Percentiles rank a stretch among this genome's conserved stretches.
phyloP scores from a whole-genome alignment of 2,113 vertebrate genomes.

The Thunnus thynnus region DNA sequence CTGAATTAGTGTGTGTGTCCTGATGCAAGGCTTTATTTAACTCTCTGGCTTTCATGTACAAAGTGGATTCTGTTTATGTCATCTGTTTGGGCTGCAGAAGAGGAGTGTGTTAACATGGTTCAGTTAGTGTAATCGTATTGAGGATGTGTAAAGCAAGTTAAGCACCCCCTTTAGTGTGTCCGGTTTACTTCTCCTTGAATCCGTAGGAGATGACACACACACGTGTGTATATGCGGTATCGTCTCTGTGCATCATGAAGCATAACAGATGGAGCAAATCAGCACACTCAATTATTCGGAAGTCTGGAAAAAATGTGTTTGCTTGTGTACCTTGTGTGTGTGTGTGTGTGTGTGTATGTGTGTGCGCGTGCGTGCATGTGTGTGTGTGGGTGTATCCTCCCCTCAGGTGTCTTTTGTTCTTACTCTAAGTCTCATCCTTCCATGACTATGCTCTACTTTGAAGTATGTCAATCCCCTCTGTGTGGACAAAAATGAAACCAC shows the following conservation, averaged over 20 bases:
- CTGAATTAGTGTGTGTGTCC: conserved; percentile 20
- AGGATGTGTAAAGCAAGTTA: conserved; percentile 59
- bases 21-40: conserved; percentile 25
- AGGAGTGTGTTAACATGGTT: conserved; percentile 58
- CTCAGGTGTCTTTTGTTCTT: conserved; percentile 72
- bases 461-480: conserved; percentile 60
- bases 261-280: conserved; percentile 64
- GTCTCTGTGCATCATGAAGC: conserved; percentile 56
- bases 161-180: conserved; percentile 63
- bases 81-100: conserved; percentile 68
- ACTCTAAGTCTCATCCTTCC: conserved; percentile 35
- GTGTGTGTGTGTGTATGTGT: neutral
- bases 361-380: neutral
- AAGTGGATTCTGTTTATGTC: conserved; percentile 56
- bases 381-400: conserved; percentile 37
- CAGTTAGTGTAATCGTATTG: conserved; percentile 53
- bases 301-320: conserved; percentile 34
- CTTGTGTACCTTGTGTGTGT: neutral
- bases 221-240: conserved; percentile 17
- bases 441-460: conserved; percentile 59
- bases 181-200: conserved; percentile 41
- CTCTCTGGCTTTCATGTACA: conserved; percentile 53
- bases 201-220: conserved; percentile 47
- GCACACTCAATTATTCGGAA: conserved; percentile 51
- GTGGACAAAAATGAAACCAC: conserved; percentile 32